phyloP scores from a whole-genome alignment of 2,113 vertebrate species.

The Myrmecobius fasciatus region DNA sequence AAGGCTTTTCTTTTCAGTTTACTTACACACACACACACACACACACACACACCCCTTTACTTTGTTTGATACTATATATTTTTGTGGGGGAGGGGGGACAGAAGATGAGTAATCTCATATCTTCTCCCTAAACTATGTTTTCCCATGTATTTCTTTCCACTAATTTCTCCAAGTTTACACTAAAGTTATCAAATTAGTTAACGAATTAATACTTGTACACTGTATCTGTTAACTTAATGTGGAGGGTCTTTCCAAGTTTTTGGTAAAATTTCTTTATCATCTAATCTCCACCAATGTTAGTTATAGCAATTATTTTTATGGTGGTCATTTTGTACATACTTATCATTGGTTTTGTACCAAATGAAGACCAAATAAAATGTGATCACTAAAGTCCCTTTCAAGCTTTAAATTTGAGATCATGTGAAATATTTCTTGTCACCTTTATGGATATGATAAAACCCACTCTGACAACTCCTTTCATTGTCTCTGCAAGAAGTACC shows the following conservation, averaged over 20 bases:
- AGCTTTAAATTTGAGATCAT: background rate
- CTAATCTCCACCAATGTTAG: background rate
- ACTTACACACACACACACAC: background rate
- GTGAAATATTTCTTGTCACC: background rate
- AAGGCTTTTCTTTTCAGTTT: background rate
- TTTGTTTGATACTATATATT: background rate
- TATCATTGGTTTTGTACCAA: background rate
- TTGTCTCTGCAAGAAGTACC: background rate
- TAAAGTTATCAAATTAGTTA: background rate
- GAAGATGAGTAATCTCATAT: background rate
- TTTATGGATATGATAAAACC: background rate
- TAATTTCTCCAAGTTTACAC: background rate
- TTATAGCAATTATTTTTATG: background rate
- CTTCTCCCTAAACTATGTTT: background rate
- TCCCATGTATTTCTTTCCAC: background rate
- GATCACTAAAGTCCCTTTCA: background rate
- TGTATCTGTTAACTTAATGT: background rate
- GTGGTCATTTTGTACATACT: background rate
- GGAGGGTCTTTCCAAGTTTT: background rate
- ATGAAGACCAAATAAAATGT: background rate
- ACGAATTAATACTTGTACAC: background rate
- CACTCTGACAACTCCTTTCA: background rate
- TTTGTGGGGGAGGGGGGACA: no score
- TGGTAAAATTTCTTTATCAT: background rate
- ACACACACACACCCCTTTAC: no score